Evolutionary conservation across 2,113 vertebrate species (phyloP), one percentile per base, ranked within the genome.

Genomic region (Trachemys scripta): DNA sequence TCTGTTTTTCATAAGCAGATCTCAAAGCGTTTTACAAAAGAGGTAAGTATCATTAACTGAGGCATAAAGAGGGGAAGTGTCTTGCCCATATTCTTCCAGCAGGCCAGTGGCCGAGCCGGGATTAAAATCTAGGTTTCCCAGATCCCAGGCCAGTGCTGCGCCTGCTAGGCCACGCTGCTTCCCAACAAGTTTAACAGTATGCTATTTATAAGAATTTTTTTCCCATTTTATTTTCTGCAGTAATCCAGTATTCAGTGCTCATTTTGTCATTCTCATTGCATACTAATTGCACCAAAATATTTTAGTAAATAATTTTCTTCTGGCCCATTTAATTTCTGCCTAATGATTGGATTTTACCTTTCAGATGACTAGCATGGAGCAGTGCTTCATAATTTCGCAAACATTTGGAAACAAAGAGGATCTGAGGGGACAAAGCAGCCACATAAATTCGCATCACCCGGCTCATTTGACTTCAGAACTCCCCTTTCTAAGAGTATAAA

Each of bases 321-420:
- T 90, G 38, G 92, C 88, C 91, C 86, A 53, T 95, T 97, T 97
- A 97, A 97, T 88, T 80, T 93, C 89, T 76, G 89, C 35, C 84
- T 95, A 95, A 96, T 95, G 95, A 94, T 31, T 94, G 10, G 81
- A 76, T 94, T 97, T 96, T 51, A 94, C 96, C 94, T 97, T 84
- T 94, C 90, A 90, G 65, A n/a, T 65, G 87, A 81, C 80, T 86
- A 79, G 82, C 82, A 79, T 16, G 16, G 82, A 82, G 95, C 94
- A 81, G 84, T 91, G 90, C 84, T 94, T 82, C 72, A 78, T 72
- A 82, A 62, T 76, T 83, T 87, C 50, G 90, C 85, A 88, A 84
- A 89, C 13, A 27, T 79, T 90, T 80, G 38, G 45, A 59, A 95
- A 93, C 57, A 54, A 57, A 90, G 13, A 50, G 10, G 53, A 45